phyloP scores from a whole-genome alignment of 2,888 invertebrate species.

The Amorpha juglandis region DNA sequence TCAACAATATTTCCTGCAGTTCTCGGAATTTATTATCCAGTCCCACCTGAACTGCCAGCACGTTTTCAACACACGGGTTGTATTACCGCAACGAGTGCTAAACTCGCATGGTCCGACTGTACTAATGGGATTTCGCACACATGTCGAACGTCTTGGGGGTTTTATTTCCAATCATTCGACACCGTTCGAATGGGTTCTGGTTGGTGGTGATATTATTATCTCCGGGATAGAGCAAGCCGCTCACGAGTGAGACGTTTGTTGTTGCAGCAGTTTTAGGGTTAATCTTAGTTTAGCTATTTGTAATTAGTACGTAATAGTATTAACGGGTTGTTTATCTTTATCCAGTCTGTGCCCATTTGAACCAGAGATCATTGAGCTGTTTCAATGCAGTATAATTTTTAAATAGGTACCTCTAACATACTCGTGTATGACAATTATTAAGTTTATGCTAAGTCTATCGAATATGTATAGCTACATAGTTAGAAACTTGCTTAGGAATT shows the following conservation, averaged over 20 bases:
- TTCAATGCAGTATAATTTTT: too few relatives aligned
- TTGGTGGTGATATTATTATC: constrained; percentile 9
- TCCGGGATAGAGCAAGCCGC: background rate
- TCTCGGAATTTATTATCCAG: background rate
- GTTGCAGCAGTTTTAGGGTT: constrained; percentile 3
- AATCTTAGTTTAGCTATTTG: background rate
- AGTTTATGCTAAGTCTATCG: too few relatives aligned
- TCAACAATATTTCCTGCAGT: background rate
- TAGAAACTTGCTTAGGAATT: too few relatives aligned
- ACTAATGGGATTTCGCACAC: constrained; percentile 24
- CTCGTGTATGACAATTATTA: too few relatives aligned
- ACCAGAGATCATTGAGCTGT: too few relatives aligned
- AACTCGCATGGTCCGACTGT: constrained; percentile 19
- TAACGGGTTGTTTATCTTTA: background rate
- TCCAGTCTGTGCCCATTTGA: too few relatives aligned
- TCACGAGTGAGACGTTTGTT: background rate
- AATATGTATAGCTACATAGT: too few relatives aligned
- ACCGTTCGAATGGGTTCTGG: constrained; percentile 5
- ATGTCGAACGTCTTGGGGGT: constrained; percentile 13
- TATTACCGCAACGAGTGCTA: constrained; percentile 11
- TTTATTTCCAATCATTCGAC: constrained; percentile 20
- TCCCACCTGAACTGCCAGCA: background rate
- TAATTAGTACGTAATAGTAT: background rate
- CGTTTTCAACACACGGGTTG: constrained; percentile 2
- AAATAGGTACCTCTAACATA: too few relatives aligned